These are phyloP conservation scores for Dendrolimus kikuchii DNA, from an alignment of 1,140 invertebrate genomes.

Conservation along the genomic window DNA sequence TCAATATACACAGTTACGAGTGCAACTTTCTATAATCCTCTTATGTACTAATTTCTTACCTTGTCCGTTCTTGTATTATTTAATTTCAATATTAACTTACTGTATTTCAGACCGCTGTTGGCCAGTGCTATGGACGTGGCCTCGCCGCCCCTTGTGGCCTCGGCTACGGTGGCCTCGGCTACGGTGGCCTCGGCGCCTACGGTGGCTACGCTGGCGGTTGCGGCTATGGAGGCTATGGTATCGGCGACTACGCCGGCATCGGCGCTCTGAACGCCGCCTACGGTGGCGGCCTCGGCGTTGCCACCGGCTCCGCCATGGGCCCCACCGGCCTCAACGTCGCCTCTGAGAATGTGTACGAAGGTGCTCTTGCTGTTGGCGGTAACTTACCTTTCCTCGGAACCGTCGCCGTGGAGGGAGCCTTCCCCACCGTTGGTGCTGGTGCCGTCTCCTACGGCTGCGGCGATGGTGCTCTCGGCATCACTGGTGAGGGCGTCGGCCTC, in stretches of 20 bases:
- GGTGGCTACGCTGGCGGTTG: not conserved
- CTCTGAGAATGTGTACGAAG: constrained; percentile 13
- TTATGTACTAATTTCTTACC: no score
- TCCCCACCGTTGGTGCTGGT: constrained; percentile 29
- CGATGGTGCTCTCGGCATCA: constrained; percentile 14
- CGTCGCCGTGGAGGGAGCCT: constrained; percentile 22
- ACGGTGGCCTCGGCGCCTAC: not conserved
- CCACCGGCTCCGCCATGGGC: constrained; percentile 6
- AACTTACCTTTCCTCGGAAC: constrained; percentile 22
- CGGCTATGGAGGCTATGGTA: not conserved
- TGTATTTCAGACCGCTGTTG: no score
- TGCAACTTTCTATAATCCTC: no score
- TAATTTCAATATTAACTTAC: no score
- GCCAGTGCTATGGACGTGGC: no score
- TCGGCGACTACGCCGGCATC: constrained; percentile 3
- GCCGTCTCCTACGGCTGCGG: constrained; percentile 30
- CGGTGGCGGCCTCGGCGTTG: constrained; percentile 17
- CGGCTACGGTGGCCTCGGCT: not conserved
- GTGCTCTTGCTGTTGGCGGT: constrained; percentile 7
- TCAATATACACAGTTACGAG: no score
- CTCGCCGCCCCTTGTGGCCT: no score
- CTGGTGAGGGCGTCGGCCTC: constrained; percentile 2
- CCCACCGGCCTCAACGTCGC: constrained; percentile 5
- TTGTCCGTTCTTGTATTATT: no score
- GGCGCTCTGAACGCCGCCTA: constrained; percentile 14